Conservation (phyloP, 53 echinoderm and acorn worm genomes). For the Echinarachnius parma region DNA sequence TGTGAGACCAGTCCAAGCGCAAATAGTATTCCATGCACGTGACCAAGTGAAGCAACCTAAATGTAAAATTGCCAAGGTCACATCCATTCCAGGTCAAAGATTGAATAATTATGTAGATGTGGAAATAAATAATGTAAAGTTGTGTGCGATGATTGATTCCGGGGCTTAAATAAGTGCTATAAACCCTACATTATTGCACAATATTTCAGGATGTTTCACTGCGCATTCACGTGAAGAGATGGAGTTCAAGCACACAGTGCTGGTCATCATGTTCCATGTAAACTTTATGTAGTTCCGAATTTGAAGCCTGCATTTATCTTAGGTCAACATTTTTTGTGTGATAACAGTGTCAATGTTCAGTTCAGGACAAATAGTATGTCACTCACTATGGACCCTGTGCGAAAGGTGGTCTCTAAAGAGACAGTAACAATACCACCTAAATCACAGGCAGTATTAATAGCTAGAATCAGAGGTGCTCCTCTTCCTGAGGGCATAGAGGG, state of each 20-base stretch:
- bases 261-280: not conserved
- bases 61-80: too few species aligned
- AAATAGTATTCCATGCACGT: too few species aligned
- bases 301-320: constrained; percentile 34
- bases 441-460: constrained; percentile 27
- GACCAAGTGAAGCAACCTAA: too few species aligned
- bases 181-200: too few species aligned
- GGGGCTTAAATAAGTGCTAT: too few species aligned
- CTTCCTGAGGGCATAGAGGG: too few species aligned
- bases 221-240: not conserved
- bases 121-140: too few species aligned
- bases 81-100: too few species aligned
- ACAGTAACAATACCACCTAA: constrained; percentile 25
- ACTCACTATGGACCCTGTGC: constrained; percentile 10
- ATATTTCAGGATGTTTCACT: not conserved
- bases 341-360: not conserved
- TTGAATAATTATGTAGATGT: too few species aligned
- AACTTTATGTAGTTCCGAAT: constrained; percentile 39
- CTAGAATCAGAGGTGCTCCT: constrained; percentile 21
- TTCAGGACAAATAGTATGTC: constrained; percentile 15
- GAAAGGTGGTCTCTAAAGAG: not conserved
- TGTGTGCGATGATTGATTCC: too few species aligned
- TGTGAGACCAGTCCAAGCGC: too few species aligned
- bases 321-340: constrained; percentile 22
- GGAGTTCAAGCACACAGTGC: constrained; percentile 4